Evolutionary conservation across 37 sponge, comb jelly and placozoan species (phyloP).

Genomic region (Beroe forskalii): DNA sequence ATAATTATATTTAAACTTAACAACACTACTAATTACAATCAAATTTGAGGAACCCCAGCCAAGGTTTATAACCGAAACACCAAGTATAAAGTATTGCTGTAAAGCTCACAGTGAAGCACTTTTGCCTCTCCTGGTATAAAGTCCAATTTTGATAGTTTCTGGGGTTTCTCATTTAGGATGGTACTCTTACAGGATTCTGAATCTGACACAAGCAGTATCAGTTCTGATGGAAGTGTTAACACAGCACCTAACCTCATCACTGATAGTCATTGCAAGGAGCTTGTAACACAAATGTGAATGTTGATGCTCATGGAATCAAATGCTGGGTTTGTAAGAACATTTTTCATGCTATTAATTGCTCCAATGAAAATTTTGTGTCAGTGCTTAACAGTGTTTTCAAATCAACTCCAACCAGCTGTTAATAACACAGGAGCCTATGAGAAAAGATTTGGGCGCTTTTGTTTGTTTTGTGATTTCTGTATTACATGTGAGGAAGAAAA

Average conservation of each 20-base stretch:
- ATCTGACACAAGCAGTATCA: neutral
- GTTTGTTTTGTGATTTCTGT: neutral
- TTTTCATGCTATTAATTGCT: conserved; percentile 17
- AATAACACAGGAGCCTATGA: neutral
- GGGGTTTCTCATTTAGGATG: neutral
- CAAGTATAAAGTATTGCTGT: too few relatives aligned
- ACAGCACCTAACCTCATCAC: neutral
- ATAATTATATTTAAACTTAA: too few relatives aligned
- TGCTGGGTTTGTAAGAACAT: neutral
- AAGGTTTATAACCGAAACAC: too few relatives aligned
- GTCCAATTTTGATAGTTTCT: neutral
- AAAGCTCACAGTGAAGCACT: too few relatives aligned
- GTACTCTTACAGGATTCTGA: neutral
- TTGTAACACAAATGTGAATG: neutral
- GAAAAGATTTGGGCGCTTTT: neutral
- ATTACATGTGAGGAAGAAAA: neutral
- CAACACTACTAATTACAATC: too few relatives aligned
- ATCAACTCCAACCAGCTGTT: conserved; percentile 5
- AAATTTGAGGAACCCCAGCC: too few relatives aligned
- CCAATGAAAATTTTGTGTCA: conserved; percentile 3
- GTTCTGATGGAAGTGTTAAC: neutral
- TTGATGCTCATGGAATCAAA: neutral
- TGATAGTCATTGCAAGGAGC: neutral
- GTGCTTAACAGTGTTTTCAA: neutral
- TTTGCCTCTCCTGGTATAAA: too few relatives aligned